Conservation (phyloP, 2,797 vertebrate genomes). For the Aulostomus chinensis region DNA sequence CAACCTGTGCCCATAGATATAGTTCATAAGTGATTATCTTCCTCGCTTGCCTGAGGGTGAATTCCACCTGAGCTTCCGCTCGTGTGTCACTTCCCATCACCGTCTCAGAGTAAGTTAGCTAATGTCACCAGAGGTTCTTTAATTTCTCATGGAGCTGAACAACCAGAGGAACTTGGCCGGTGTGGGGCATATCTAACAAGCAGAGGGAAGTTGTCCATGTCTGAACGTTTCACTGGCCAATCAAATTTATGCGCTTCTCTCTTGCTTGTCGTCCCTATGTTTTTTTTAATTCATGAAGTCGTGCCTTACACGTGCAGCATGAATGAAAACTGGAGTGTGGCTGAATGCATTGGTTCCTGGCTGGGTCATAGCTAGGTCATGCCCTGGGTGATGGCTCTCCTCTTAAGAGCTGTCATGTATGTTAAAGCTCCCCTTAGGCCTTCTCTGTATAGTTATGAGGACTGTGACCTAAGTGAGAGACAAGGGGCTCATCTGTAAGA, state of each 20-base stretch:
- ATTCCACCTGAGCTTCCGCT: conserved; percentile 36
- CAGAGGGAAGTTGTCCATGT: background rate
- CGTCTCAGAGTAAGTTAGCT: conserved; percentile 25
- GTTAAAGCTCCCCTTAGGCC: background rate
- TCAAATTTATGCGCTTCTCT: conserved; percentile 3
- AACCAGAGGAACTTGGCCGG: conserved; percentile 1
- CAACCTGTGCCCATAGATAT: conserved; percentile 14
- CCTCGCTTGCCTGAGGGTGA: conserved; percentile 23
- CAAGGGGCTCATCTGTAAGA: background rate
- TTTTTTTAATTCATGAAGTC: conserved; percentile 18
- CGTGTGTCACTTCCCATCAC: conserved; percentile 22
- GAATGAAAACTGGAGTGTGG: conserved; percentile 5
- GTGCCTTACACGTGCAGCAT: background rate
- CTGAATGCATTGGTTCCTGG: background rate
- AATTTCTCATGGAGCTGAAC: conserved; percentile 42
- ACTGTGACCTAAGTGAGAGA: background rate
- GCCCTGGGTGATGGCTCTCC: background rate
- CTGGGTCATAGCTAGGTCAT: background rate
- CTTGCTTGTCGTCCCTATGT: background rate
- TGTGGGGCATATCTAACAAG: conserved; percentile 20
- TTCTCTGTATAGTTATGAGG: background rate
- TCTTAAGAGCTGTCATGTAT: background rate
- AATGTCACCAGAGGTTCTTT: conserved; percentile 40
- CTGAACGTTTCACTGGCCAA: conserved; percentile 11
- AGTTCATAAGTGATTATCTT: conserved; percentile 51